Evolutionary conservation across 1,140 invertebrate genomes (phyloP).

Genomic region (Dendroctonus ponderosae): DNA sequence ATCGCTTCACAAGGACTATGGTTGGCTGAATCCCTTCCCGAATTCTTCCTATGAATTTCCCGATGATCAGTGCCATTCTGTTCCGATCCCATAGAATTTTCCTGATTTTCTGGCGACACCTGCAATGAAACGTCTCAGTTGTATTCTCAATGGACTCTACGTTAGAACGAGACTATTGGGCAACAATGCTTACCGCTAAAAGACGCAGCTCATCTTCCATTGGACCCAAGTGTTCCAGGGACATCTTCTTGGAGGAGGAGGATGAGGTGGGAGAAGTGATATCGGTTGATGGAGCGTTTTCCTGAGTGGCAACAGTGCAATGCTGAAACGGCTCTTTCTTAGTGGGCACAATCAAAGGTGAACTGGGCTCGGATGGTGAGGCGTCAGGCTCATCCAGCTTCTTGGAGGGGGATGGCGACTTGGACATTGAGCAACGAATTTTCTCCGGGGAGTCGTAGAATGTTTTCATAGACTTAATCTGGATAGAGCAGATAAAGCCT

Average conservation of each 20-base stretch:
- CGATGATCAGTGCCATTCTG: slow-evolving; percentile 39
- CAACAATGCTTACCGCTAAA: background rate
- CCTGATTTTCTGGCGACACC: background rate
- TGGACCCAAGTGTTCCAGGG: background rate
- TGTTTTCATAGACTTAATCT: slow-evolving; percentile 12
- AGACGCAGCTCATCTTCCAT: slow-evolving; percentile 2
- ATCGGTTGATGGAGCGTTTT: no score
- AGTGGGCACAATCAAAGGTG: background rate
- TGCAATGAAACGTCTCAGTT: no score
- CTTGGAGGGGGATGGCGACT: background rate
- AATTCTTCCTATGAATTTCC: slow-evolving; percentile 53
- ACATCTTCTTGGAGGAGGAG: background rate
- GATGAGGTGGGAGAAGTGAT: no score
- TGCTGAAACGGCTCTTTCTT: slow-evolving; percentile 9
- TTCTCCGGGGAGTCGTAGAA: background rate
- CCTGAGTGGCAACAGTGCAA: background rate
- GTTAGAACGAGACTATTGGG: background rate
- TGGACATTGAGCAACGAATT: background rate
- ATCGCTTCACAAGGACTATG: slow-evolving; percentile 66
- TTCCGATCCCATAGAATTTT: slow-evolving; percentile 3
- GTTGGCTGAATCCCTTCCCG: slow-evolving; percentile 65
- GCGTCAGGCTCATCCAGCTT: background rate
- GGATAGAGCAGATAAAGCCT: no score
- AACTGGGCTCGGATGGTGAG: background rate
- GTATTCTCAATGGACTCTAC: no score